phyloP scores from a whole-genome alignment of 1,140 invertebrate species.

The Drosophila orosa region DNA sequence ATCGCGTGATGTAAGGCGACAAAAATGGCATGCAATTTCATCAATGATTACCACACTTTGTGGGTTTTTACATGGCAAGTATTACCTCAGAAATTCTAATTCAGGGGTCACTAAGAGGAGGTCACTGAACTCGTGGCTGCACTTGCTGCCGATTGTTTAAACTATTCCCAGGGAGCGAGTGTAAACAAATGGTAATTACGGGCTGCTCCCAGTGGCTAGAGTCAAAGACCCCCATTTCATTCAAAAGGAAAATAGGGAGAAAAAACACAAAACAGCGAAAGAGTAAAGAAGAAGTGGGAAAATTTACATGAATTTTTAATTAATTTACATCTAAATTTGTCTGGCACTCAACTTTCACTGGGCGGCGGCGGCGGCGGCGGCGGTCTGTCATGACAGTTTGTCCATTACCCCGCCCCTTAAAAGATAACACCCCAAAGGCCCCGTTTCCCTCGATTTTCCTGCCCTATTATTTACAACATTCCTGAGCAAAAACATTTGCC shows the following conservation, averaged over 20 bases:
- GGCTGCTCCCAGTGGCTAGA: slow-evolving; percentile 4
- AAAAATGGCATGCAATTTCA: slow-evolving; percentile 17
- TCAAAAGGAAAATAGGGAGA: slow-evolving; percentile 6
- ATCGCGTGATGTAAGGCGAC: slow-evolving; percentile 28
- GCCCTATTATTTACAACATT: slow-evolving; percentile 40
- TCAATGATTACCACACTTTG: slow-evolving; percentile 20
- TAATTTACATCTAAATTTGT: slow-evolving; percentile 48
- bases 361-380: neutral
- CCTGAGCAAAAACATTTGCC: slow-evolving; percentile 52
- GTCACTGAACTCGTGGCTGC: slow-evolving; percentile 22
- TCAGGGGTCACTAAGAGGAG: slow-evolving; percentile 2
- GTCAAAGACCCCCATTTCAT: slow-evolving; percentile 34
- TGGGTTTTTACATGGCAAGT: neutral
- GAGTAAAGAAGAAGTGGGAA: slow-evolving; percentile 7
- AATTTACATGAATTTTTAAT: slow-evolving; percentile 52
- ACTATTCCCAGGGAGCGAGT: slow-evolving; percentile 36
- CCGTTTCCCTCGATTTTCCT: neutral
- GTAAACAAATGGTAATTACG: slow-evolving; percentile 47
- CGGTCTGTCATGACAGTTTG: slow-evolving; percentile 31
- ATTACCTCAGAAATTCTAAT: slow-evolving; percentile 24
- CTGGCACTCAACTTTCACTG: slow-evolving; percentile 43
- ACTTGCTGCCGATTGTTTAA: slow-evolving; percentile 45
- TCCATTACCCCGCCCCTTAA: slow-evolving; percentile 14
- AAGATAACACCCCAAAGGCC: neutral
- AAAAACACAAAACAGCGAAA: neutral